These are phyloP conservation scores for Dioctria rufipes DNA, from an alignment of 2,888 invertebrate species.

Conservation along the genomic window DNA sequence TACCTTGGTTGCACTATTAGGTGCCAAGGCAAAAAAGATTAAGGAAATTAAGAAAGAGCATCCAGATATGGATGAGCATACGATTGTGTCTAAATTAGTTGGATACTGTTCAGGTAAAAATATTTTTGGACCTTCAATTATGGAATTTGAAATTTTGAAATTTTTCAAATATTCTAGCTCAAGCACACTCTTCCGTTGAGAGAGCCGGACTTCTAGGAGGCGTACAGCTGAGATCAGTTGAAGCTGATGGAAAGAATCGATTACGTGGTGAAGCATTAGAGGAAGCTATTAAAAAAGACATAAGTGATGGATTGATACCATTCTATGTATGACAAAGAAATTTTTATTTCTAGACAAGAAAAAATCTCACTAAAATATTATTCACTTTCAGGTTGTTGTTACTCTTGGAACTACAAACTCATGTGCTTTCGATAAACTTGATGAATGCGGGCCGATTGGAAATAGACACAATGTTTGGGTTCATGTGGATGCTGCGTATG, in stretches of 20 bases:
- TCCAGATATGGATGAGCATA: constrained; percentile 82
- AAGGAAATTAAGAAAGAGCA: constrained; percentile 79
- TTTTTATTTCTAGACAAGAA: not conserved
- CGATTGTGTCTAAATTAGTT: constrained; percentile 84
- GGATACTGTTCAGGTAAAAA: constrained; percentile 86
- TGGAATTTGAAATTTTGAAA: constrained; percentile 1
- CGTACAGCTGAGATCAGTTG: constrained; percentile 82
- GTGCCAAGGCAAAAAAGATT: constrained; percentile 85
- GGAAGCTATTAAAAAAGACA: constrained; percentile 87
- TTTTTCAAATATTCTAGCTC: constrained; percentile 73
- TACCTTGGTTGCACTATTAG: constrained; percentile 91
- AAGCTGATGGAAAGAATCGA: constrained; percentile 80
- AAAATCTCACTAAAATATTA: not conserved
- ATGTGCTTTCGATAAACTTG: constrained; percentile 92
- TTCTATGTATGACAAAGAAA: constrained; percentile 84
- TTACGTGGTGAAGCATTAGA: constrained; percentile 84
- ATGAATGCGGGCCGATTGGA: constrained; percentile 93
- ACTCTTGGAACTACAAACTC: constrained; percentile 97
- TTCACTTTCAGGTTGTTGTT: constrained; percentile 79
- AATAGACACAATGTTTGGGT: constrained; percentile 86
- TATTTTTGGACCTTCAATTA: not conserved
- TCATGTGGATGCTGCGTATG: constrained; percentile 98
- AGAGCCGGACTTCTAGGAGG: constrained; percentile 92
- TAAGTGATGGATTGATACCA: constrained; percentile 91
- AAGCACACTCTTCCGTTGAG: constrained; percentile 96